Base-by-base conservation (phyloP, 2,888 invertebrate genomes). In the Mechanitis mazaeus region DNA sequence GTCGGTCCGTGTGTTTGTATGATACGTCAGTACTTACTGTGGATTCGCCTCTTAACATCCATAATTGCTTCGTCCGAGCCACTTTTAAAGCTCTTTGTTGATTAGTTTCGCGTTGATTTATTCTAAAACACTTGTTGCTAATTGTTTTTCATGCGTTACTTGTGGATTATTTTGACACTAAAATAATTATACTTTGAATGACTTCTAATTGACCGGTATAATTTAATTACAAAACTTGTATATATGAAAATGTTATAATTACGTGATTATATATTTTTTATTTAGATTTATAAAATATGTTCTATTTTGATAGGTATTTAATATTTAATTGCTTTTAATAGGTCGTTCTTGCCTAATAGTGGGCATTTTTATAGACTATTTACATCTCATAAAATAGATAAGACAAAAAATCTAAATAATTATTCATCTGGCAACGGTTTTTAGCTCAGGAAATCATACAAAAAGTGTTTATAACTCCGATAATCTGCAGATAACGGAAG, bases 1-100 rank as follows among this genome's bases (percentile, higher is more conserved):
- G 85, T 81, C 81, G 81, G 84, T 81, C 81, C 81, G 80, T 70
- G 83, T 85, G 84, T 81, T 80, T 78, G 85, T 83, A 83, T 80
- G 84, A 80, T 81, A 74, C 78, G 50, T 50, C 47, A 47, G 35
- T 31, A 83, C 82, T 87, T 86, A 87, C 86, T 86, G 88, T 87
- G 83, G 85, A 87, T 87, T 88, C 83, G 84, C 85, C 82, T 85
- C 85, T 86, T 86, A 85, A 83, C 85, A 83, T 85, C 84, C 80
- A 83, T 88, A 88, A 88, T 89, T 87, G 86, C 86, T 81, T 82
- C 83, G 85, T 85, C 84, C 76, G 80, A 81, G 78, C 81, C 79
- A 83, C 82, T 83, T 84, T 84, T 74, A 73, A 81, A 81, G 79
- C 78, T 81, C 76, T 79, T 76, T 79, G 80, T 83, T 83, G 80